Base-by-base conservation (phyloP, 2,113 vertebrate species). In the Morphnarchus princeps region DNA sequence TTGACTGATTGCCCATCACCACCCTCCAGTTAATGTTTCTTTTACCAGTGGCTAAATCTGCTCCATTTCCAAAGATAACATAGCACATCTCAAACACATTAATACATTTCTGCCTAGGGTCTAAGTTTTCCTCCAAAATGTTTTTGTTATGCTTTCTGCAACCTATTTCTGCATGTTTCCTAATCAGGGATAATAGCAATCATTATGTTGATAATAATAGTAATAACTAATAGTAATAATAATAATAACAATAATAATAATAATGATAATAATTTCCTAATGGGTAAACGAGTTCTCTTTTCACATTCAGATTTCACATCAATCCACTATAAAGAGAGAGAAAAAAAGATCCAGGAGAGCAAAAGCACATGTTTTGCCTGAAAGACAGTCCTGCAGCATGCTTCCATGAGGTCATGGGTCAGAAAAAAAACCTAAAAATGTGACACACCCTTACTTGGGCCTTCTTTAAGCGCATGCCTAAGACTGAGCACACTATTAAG, bases 151-250 rank as follows among this genome's bases (percentile, higher is more conserved):
- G 18, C 40, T 84, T 81, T 82, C 45, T 95, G 45, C n/a, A 81
- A 50, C n/a, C 7, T 74, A 52, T 90, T 93, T 80, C 42, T 94
- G 9, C 38, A 67, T 43, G n/a, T 84, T 93, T 95, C 47, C 34
- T 76, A 28, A 74, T 84, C 79, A 34, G 18, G n/a, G 31, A 43
- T 62, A 86, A 31, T 18, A 58, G 7, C 10, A 66, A 47, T 85
- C 3, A 73, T 42, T 11, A 69, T 38, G 13, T 3, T 69, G 24
- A 11, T 65, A 16, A 8, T 40, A 17, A 3, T 31, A 2, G 11
- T 9, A 3, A 9, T n/a, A 42, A 5, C 6, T 32, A 19, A 3
- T 31, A 2, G 6, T 10, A 3, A 9, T n/a, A 4, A 11, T 31
- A 62, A 43, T n/a, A 50, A 13, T 22, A 62, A 16, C 28, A 50